Evolutionary conservation across 2,888 invertebrate genomes (phyloP), one percentile per base, ranked within the genome.

Genomic region (Dione vanillae): DNA sequence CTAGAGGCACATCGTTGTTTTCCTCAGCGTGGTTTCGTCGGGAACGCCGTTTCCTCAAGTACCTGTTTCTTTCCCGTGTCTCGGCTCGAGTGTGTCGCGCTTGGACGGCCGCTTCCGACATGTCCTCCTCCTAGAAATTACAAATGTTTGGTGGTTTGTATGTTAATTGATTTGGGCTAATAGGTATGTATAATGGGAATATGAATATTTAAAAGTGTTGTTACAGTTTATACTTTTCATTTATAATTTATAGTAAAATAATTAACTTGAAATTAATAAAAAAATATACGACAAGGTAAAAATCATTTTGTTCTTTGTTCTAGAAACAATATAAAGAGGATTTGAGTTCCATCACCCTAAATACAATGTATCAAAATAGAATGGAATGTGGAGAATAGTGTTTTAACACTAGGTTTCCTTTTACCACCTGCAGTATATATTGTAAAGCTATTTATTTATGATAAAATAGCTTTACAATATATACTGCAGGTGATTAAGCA

Each of bases 11-110:
- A 93, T 79, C 40, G 92, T 91, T n/a, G 43, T n/a, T 61, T 12
- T 61, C 75, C 12, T 74, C 76, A 37, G 75, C 74, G 58, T 75
- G 75, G 49, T 75, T 54, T 65, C 87, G 83, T 2, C 86, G 82
- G 71, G 81, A 74, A 64, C 88, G 85, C 43, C 80, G 83, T 74
- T 83, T 82, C 73, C 86, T 83, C 83, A 95, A 88, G 88, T 96
- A 96, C 77, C 96, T 96, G 80, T 96, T 96, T 74, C 96, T 96
- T 89, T 99, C 99, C 76, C 96, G 96, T 12, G 93, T 90, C 88
- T 97, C 97, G 76, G 96, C 96, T 75, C 96, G 95, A 64, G 95
- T 94, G 88, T 99, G 99, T 2, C 98, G 95, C 52, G 91, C 84
- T 5, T 93, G 84, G 78, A 96, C 95, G 0, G 96, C 94, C 71